Evolutionary conservation across 2,113 vertebrate genomes (phyloP).

Genomic region (Otolemur garnettii): DNA sequence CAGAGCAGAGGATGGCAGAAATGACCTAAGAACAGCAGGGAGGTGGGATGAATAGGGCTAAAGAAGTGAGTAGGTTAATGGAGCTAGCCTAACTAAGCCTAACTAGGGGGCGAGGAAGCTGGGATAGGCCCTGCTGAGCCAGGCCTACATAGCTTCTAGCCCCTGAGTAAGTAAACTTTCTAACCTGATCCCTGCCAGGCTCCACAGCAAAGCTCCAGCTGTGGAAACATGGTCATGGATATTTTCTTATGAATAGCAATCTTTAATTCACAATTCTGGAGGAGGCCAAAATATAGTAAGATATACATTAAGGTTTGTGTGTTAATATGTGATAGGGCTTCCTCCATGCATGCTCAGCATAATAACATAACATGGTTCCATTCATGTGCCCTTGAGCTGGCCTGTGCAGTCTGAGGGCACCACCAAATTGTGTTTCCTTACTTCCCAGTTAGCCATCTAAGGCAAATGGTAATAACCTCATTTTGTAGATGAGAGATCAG

Average conservation of each 20-base stretch:
- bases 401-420: neutral
- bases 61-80: neutral
- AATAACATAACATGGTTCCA: neutral
- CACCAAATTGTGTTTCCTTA: neutral
- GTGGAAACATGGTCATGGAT: neutral
- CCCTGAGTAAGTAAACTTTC: neutral
- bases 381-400: neutral
- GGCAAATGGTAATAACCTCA: slow-evolving; percentile 58
- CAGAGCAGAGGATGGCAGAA: no score
- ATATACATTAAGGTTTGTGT: neutral
- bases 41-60: neutral
- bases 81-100: neutral
- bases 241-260: slow-evolving; percentile 19
- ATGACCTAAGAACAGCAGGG: neutral
- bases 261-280: slow-evolving; percentile 39
- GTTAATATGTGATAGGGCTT: neutral
- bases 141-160: neutral
- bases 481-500: slow-evolving; percentile 60
- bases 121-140: neutral
- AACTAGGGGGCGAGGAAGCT: rapidly evolving
- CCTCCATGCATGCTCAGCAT: neutral
- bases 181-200: neutral
- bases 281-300: neutral
- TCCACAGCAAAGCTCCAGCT: neutral
- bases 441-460: slow-evolving; percentile 28